Conservation (phyloP, 2,113 vertebrate genomes). For the Neotragus pygmaeus region DNA sequence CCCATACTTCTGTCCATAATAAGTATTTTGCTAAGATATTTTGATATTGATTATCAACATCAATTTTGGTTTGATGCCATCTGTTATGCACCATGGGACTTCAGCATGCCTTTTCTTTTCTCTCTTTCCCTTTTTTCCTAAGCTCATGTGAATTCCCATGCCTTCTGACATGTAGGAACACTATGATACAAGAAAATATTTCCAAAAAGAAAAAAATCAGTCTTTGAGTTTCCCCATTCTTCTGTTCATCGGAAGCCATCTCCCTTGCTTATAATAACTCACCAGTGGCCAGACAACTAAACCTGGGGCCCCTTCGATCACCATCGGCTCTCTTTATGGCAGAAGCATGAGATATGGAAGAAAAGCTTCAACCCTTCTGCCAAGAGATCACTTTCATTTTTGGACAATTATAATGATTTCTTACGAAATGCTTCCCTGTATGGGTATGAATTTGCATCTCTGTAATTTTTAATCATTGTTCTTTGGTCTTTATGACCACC, state of each 20-base stretch:
- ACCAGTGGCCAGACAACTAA: neutral
- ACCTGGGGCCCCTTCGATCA: neutral
- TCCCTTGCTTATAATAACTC: neutral
- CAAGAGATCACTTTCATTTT: neutral
- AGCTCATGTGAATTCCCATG: constrained; percentile 45
- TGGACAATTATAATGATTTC: neutral
- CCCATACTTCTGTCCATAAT: constrained; percentile 23
- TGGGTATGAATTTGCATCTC: neutral
- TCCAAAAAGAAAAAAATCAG: constrained; percentile 35
- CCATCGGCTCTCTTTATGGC: neutral
- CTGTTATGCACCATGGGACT: constrained; percentile 24
- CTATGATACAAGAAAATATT: constrained; percentile 16
- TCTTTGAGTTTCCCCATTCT: neutral
- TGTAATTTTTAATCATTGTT: neutral
- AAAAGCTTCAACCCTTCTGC: neutral
- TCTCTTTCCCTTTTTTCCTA: neutral
- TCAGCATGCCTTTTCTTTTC: neutral
- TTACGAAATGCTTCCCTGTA: neutral
- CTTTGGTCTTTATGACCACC: neutral
- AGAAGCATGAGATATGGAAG: neutral
- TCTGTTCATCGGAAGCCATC: neutral
- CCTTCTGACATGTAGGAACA: neutral
- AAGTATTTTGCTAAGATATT: constrained; percentile 59
- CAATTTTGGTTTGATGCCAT: constrained; percentile 43
- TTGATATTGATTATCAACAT: constrained; percentile 62